phyloP scores from a whole-genome alignment of 1,140 invertebrate genomes.

The Solenopsis fugax region DNA sequence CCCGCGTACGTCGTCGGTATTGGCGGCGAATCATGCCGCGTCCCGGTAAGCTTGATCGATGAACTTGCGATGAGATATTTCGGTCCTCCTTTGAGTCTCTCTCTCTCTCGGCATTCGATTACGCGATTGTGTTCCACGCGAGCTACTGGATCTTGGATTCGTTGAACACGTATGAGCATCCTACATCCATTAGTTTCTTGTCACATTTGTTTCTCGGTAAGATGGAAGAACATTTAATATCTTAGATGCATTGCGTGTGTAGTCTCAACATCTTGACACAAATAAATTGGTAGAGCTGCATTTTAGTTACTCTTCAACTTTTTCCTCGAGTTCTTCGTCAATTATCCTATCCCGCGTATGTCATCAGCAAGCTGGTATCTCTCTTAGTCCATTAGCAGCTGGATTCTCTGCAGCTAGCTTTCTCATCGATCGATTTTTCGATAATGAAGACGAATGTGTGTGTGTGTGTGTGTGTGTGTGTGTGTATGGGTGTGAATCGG shows the following conservation, averaged over 20 bases:
- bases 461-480: too few species aligned
- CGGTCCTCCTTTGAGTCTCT: not conserved
- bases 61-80: conserved; percentile 1
- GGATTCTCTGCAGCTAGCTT: not conserved
- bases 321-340: not conserved
- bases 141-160: not conserved
- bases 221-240: not conserved
- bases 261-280: not conserved
- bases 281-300: not conserved
- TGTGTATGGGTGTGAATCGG: not conserved
- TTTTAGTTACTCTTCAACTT: not conserved
- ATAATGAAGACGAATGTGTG: not conserved
- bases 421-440: not conserved
- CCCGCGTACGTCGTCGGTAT: not conserved
- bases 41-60: conserved; percentile 20
- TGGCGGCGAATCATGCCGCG: conserved; percentile 13
- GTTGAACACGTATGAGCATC: not conserved
- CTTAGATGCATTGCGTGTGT: not conserved
- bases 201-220: not conserved
- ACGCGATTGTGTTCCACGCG: not conserved
- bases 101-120: not conserved
- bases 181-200: not conserved
- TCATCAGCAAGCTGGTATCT: not conserved
- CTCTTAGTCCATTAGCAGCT: not conserved
- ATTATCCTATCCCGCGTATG: not conserved